These are phyloP conservation scores for Anableps anableps DNA, from an alignment of 2,797 vertebrate genomes.

Conservation along the genomic window DNA sequence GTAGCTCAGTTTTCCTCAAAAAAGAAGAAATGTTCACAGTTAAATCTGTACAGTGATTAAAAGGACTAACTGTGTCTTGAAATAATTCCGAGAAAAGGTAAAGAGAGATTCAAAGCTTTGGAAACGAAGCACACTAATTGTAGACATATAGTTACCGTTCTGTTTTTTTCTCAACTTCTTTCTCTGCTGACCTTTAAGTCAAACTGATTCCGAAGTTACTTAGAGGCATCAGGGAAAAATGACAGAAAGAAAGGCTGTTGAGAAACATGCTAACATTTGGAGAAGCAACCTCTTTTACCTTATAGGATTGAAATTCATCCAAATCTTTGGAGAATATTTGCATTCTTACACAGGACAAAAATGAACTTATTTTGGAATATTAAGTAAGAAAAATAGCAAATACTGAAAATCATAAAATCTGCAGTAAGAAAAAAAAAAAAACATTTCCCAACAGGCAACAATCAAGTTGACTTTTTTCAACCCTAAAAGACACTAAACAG, in stretches of 20 bases:
- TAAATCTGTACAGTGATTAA: background rate
- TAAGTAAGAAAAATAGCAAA: background rate
- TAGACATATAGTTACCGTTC: background rate
- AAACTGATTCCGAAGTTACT: background rate
- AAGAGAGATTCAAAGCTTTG: slow-evolving; percentile 3
- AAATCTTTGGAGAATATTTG: background rate
- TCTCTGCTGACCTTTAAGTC: background rate
- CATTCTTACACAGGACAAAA: background rate
- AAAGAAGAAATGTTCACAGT: background rate
- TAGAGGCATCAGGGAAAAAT: background rate
- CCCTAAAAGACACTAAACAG: background rate
- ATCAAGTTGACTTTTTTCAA: background rate
- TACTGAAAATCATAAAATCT: background rate
- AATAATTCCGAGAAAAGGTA: slow-evolving; percentile 33
- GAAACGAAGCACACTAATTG: background rate
- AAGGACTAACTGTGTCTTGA: slow-evolving; percentile 6
- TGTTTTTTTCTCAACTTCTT: slow-evolving; percentile 6
- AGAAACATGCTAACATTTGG: background rate
- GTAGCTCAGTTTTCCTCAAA: slow-evolving; percentile 10
- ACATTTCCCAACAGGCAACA: background rate
- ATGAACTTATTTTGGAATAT: background rate
- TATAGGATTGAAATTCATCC: background rate
- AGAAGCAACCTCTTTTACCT: background rate
- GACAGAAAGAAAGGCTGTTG: background rate
- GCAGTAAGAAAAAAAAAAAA: background rate